Percentiles rank a stretch among this genome's conserved stretches.
phyloP scores from a whole-genome alignment of 2,888 invertebrate species.

The Drosophila macrospina region DNA sequence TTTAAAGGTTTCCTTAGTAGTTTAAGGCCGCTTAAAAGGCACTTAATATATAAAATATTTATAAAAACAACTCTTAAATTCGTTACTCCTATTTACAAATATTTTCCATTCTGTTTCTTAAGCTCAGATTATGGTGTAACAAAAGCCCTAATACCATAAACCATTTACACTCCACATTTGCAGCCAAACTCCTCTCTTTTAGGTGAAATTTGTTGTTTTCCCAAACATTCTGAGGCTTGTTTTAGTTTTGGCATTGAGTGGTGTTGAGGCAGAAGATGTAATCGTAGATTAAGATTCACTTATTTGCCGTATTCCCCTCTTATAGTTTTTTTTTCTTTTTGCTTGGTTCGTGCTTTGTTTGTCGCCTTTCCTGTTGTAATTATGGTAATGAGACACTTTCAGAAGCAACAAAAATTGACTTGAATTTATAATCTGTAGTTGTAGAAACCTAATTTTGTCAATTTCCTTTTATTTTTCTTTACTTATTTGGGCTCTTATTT shows the following conservation, averaged over 20 bases:
- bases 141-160: background rate
- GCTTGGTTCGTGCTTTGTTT: background rate
- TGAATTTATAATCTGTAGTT: background rate
- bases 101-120: background rate
- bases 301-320: background rate
- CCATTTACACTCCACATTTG: background rate
- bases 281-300: background rate
- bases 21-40: background rate
- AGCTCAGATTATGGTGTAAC: background rate
- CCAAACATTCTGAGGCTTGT: background rate
- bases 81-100: background rate
- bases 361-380: constrained; percentile 6
- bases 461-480: background rate
- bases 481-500: too few relatives aligned
- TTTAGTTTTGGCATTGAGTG: background rate
- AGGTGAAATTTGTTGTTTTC: background rate
- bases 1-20: background rate
- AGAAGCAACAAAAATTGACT: background rate
- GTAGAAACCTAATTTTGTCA: background rate
- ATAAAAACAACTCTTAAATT: background rate
- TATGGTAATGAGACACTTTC: constrained; percentile 12
- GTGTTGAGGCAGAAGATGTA: background rate
- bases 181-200: background rate
- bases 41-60: background rate
- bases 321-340: background rate